Base-by-base conservation (phyloP, 2,888 invertebrate genomes). In the Chloromyia formosa region DNA sequence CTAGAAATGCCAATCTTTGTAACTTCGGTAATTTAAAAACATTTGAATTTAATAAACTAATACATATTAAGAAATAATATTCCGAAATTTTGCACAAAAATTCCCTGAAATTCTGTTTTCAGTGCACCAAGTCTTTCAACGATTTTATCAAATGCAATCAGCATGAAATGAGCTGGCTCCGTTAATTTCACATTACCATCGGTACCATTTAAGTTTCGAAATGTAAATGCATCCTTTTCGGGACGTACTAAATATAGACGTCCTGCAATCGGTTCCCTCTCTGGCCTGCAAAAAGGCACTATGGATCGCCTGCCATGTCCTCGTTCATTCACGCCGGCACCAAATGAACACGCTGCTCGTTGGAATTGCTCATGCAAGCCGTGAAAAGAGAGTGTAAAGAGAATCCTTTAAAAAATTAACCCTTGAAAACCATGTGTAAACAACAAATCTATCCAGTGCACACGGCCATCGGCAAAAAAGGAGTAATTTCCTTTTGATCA, bases 401-500 rank as follows among this genome's bases (percentile, higher is more conserved):
- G 73, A 62, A 73, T 53, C 73, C 20, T 54, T 35, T 62, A 73
- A 18, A 58, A 73, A 62, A 73, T 73, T 73, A 73, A 62, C 62
- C 73, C 53, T 61, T 62, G 18, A 74, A 71, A 74, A 68, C 74
- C 61, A 61, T 74, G 22, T 23, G 53, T 69, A 74, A 74, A 74
- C 74, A 74, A 74, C 74, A 74, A 68, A 22, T 49, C 27, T 35
- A 35, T 22, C 35, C 27, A 35, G 7, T 35, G 27, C 27, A 23
- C 23, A 20, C 5, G 69, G 35, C 68, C 53, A 69, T 23, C 69
- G 60, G 69, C 49, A 9, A 74, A 74, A n/a, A 74, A 61, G 74
- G 62, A 74, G 74, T 69, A 35, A 61, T 60, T 54, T 69, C 66
- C 61, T 60, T 74, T 74, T 74, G 74, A 74, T 74, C 69, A 22